phyloP scores from a whole-genome alignment of 2,797 vertebrate genomes.

The Nyctalus aviator region DNA sequence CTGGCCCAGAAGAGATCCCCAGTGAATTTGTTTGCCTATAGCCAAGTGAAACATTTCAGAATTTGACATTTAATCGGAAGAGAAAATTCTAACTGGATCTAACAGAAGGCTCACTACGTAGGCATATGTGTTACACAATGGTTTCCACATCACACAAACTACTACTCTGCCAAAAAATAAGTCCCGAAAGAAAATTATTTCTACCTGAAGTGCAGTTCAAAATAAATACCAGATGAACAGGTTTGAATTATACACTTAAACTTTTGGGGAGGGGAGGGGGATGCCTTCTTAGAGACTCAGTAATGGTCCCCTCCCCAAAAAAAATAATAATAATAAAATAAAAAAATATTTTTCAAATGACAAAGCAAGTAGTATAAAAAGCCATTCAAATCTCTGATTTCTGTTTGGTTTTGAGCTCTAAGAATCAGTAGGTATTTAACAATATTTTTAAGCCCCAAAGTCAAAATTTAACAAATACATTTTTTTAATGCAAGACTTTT shows the following conservation, averaged over 20 bases:
- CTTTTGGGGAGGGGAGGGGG: neutral
- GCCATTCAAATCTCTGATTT: conserved; percentile 47
- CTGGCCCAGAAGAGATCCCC: conserved; percentile 73
- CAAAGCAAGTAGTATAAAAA: neutral
- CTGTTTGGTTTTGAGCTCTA: conserved; percentile 31
- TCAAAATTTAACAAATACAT: conserved; percentile 37
- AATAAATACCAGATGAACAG: conserved; percentile 50
- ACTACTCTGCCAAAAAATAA: conserved; percentile 19
- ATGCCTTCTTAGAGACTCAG: neutral
- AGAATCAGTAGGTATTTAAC: conserved; percentile 11
- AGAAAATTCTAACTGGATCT: conserved; percentile 84
- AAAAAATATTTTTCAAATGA: no score
- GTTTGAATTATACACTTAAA: conserved; percentile 63
- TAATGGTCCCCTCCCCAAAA: neutral
- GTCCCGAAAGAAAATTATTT: conserved; percentile 81
- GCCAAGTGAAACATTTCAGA: conserved; percentile 84
- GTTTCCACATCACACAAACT: neutral
- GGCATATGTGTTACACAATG: conserved; percentile 80
- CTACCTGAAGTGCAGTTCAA: conserved; percentile 71
- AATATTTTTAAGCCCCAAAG: neutral
- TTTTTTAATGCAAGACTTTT: conserved; percentile 14
- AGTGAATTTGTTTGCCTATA: conserved; percentile 65
- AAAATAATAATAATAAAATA: neutral
- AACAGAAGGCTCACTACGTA: conserved; percentile 83
- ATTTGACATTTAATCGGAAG: conserved; percentile 77